A percentile compares a stretch with the other conserved stretches of the same genome.
Conservation (phyloP, 1,140 invertebrate species). For the Nasonia vitripennis region DNA sequence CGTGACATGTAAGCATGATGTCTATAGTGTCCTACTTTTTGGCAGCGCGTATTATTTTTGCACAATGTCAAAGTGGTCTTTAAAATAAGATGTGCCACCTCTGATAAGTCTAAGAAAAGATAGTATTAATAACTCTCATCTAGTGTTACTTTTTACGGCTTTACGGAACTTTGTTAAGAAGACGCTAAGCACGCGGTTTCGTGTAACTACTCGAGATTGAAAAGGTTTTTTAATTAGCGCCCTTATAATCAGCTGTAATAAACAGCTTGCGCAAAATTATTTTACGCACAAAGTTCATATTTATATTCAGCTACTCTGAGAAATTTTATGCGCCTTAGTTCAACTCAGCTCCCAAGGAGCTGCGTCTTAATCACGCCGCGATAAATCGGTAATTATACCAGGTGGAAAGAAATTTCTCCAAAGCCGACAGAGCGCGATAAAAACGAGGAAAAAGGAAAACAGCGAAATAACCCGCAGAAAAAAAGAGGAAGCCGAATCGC, state of each 20-base stretch:
- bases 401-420: no score
- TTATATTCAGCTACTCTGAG: neutral
- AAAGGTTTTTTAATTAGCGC: constrained; percentile 66
- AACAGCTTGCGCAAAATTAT: constrained; percentile 58
- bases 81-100: no score
- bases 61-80: neutral
- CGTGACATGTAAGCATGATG: no score
- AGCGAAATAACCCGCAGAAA: constrained; percentile 37
- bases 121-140: constrained; percentile 12
- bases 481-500: constrained; percentile 58
- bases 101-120: neutral
- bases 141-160: constrained; percentile 15
- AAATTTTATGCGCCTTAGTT: neutral
- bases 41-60: no score
- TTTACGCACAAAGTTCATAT: neutral
- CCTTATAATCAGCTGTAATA: constrained; percentile 69
- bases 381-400: neutral
- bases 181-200: constrained; percentile 5
- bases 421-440: constrained; percentile 7
- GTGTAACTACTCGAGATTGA: constrained; percentile 9
- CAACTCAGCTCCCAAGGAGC: no score
- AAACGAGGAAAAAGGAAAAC: neutral
- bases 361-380: neutral
- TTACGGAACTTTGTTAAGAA: neutral
- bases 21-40: no score